These are phyloP conservation scores for Camponotus floridanus DNA, from an alignment of 1,140 invertebrate genomes.

Conservation along the genomic window DNA sequence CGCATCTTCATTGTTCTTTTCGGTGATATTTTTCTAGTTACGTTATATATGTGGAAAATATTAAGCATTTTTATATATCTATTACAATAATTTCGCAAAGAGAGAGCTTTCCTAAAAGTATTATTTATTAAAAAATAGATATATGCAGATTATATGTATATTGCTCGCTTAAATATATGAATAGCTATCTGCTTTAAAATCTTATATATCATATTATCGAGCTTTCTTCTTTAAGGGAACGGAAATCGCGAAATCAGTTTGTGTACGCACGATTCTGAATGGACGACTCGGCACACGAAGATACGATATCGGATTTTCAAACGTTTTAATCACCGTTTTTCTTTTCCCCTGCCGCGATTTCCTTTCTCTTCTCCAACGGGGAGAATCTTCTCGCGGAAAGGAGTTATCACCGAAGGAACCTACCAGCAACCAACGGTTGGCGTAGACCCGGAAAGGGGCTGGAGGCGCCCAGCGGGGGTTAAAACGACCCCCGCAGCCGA, in stretches of 20 bases:
- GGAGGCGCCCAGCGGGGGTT: constrained; percentile 76
- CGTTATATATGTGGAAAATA: neutral
- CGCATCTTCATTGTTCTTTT: neutral
- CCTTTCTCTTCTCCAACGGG: constrained; percentile 7
- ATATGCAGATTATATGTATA: neutral
- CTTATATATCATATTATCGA: neutral
- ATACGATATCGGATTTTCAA: constrained; percentile 73
- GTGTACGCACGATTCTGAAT: constrained; percentile 21
- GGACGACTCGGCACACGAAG: constrained; percentile 31
- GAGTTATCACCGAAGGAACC: constrained; percentile 83
- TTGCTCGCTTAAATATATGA: neutral
- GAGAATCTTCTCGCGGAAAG: constrained; percentile 75
- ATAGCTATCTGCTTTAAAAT: constrained; percentile 34
- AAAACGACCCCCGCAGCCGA: constrained; percentile 80
- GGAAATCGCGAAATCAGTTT: constrained; percentile 35
- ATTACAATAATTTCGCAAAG: neutral
- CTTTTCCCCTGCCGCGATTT: constrained; percentile 53
- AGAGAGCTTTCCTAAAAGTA: neutral
- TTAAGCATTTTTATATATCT: neutral
- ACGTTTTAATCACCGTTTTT: constrained; percentile 78
- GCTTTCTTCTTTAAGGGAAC: constrained; percentile 20
- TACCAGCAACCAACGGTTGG: constrained; percentile 75
- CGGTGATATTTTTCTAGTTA: neutral
- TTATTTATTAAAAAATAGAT: neutral
- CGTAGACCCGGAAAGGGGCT: constrained; percentile 75